Evolutionary conservation across 1,140 invertebrate genomes (phyloP).

Genomic region (Holotrichia oblita): DNA sequence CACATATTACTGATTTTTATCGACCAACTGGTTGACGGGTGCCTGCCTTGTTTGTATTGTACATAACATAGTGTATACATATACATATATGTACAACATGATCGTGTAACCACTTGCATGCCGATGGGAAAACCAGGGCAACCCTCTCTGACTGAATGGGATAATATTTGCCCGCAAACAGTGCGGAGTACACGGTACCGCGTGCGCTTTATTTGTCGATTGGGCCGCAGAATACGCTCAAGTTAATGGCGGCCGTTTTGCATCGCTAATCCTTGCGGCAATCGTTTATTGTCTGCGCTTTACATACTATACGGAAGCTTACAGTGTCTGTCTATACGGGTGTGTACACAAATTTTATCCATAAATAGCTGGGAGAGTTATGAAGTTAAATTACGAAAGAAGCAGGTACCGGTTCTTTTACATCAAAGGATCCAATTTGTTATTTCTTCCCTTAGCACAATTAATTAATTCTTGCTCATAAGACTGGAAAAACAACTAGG

Average conservation of each 20-base stretch:
- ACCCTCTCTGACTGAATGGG: conserved; percentile 37
- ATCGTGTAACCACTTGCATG: conserved; percentile 39
- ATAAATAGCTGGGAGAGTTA: too few species aligned
- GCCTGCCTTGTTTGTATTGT: not conserved
- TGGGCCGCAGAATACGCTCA: conserved; percentile 28
- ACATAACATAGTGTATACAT: conserved; percentile 26
- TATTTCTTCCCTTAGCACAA: too few species aligned
- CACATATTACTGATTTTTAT: conserved; percentile 26
- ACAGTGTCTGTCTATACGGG: not conserved
- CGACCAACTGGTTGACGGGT: conserved; percentile 13
- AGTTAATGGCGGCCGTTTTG: conserved; percentile 39
- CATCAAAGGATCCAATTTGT: too few species aligned
- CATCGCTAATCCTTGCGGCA: conserved; percentile 40
- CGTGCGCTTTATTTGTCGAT: conserved; percentile 43
- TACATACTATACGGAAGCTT: not conserved
- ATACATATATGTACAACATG: conserved; percentile 13
- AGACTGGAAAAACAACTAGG: too few species aligned
- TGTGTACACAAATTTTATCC: too few species aligned
- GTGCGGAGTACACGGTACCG: conserved; percentile 38
- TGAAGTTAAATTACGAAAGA: too few species aligned
- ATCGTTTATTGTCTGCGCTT: not conserved
- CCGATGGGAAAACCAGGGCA: conserved; percentile 37
- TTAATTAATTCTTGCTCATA: too few species aligned
- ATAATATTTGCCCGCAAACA: conserved; percentile 43
- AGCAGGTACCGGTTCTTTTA: too few species aligned